phyloP scores from a whole-genome alignment of 2,797 vertebrate species.

The Paramormyrops hopkinsi region DNA sequence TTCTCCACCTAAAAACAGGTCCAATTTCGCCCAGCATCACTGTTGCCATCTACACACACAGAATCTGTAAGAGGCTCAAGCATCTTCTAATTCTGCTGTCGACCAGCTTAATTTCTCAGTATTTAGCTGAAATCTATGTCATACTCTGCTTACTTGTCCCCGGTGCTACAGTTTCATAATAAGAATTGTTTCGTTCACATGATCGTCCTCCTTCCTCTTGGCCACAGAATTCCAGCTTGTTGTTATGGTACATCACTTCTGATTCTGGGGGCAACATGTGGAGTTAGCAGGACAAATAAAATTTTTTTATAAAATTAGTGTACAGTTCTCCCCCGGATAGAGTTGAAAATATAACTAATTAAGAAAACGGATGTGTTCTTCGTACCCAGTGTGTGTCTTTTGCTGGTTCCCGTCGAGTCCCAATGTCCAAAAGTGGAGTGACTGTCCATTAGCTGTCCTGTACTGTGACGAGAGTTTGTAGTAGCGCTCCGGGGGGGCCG shows the following conservation, averaged over 20 bases:
- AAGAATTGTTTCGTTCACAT: neutral
- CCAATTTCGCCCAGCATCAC: neutral
- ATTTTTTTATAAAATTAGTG: neutral
- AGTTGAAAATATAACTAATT: neutral
- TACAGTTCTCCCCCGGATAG: neutral
- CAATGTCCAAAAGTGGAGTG: neutral
- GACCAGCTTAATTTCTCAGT: neutral
- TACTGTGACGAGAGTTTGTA: neutral
- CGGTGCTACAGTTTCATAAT: conserved; percentile 6
- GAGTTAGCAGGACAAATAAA: neutral
- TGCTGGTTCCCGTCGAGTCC: neutral
- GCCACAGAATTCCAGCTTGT: neutral
- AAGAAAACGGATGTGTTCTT: neutral
- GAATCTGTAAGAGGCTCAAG: neutral
- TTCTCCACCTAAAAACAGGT: neutral
- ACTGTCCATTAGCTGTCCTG: neutral
- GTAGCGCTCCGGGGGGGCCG: neutral
- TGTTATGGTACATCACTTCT: neutral
- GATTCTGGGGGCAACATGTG: neutral
- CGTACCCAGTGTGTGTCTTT: neutral
- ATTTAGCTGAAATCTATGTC: neutral
- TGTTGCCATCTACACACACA: neutral
- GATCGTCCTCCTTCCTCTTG: neutral
- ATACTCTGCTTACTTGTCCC: neutral
- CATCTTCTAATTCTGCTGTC: neutral